Evolutionary conservation across 2,113 vertebrate species (phyloP), one percentile per base, ranked within the genome.

Genomic region (Vireo altiloquus): DNA sequence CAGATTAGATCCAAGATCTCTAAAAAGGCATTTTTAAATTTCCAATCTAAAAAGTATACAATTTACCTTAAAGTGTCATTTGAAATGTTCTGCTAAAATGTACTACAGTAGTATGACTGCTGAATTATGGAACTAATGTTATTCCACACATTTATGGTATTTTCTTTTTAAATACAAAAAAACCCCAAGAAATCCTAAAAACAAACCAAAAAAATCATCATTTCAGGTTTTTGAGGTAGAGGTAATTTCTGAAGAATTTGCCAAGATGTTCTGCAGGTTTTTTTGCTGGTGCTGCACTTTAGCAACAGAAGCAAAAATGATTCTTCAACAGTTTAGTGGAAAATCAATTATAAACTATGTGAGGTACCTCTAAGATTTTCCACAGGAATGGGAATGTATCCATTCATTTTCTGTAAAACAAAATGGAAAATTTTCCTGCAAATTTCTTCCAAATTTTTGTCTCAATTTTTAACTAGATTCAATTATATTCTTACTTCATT

Each of bases 281-380:
- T 79, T 95, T 95, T 94, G 95, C 96, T 97, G 89, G 78, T 94
- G 54, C 30, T 94, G 93, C 94, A 95, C 3, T 95, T 96, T 69
- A 91, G 66, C 23, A 76, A 71, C 33, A 89, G 70, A 61, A 94
- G 75, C 31, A 94, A 84, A 92, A 87, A 86, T 74, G 9, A 76
- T 87, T 92, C 83, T 92, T 95, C 87, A 95, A 90, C 81, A 69
- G 84, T 92, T 95, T 94, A 90, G 94, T 95, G 96, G 96, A 97
- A 97, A 97, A 97, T 95, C 93, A 97, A 95, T 96, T 96, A 96
- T 50, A 85, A 96, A 95, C 94, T 95, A 95, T 85, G 75, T 91
- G 89, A 95, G 89, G 74, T 82, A 87, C 87, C 74, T 95, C 74
- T 65, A 82, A 63, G 92, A 82, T 91, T 95, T 95, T 95, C 95